Evolutionary conservation across 2,113 vertebrate species (phyloP).

Genomic region (Osmerus mordax): DNA sequence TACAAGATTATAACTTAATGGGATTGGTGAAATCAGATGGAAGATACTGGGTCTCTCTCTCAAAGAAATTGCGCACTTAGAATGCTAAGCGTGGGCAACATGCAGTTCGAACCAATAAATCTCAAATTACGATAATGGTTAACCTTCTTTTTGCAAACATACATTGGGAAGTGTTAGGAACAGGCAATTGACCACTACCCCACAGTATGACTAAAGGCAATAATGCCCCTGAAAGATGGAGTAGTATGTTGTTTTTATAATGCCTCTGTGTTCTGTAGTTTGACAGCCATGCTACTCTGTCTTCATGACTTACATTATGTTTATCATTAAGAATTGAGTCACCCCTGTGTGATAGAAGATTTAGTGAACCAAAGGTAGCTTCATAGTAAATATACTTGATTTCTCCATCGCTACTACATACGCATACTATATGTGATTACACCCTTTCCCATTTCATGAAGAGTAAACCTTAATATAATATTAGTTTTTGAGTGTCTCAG

Average conservation of each 20-base stretch:
- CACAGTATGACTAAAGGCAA: constrained; percentile 26
- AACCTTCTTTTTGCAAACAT: not conserved
- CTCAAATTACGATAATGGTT: constrained; percentile 12
- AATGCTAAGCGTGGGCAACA: constrained; percentile 14
- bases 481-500: constrained; percentile 8
- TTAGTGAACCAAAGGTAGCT: no score
- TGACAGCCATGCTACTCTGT: not conserved
- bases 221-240: not conserved
- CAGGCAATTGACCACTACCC: constrained; percentile 14
- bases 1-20: constrained; percentile 62
- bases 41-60: constrained; percentile 45
- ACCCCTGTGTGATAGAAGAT: no score
- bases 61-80: constrained; percentile 29
- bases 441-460: no score
- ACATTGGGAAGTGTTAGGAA: constrained; percentile 12
- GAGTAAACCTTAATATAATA: no score
- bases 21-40: constrained; percentile 66
- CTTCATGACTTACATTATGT: no score
- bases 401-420: no score
- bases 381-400: no score
- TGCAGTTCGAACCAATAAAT: constrained; percentile 21
- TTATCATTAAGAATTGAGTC: no score
- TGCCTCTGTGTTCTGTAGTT: not conserved
- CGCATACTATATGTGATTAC: no score
- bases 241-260: not conserved